These are phyloP conservation scores for Prinia subflava DNA, from an alignment of 2,113 vertebrate species.

Conservation along the genomic window DNA sequence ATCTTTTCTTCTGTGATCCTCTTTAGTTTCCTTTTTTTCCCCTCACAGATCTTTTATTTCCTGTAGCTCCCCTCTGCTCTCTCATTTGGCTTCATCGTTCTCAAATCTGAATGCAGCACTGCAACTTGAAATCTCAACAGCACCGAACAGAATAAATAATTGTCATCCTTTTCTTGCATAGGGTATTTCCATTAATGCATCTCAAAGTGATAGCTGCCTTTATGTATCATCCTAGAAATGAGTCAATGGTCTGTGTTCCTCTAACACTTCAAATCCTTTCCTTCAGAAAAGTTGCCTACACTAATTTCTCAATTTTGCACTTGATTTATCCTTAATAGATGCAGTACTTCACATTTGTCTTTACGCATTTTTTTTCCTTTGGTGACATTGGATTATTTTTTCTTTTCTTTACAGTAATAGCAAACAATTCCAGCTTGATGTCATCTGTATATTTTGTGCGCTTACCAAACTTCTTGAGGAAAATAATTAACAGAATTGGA, in stretches of 20 bases:
- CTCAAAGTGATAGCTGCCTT: not conserved
- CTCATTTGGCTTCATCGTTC: slow-evolving; percentile 7
- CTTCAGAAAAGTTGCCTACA: not conserved
- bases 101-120: not conserved
- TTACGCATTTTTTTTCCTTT: not conserved
- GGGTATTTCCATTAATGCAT: not conserved
- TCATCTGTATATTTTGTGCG: not conserved
- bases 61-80: not conserved
- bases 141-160: slow-evolving; percentile 12
- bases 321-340: not conserved
- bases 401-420: not conserved
- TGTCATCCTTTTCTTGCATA: not conserved
- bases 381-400: not conserved
- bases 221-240: not conserved
- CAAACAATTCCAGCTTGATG: not conserved
- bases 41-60: not conserved
- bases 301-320: not conserved
- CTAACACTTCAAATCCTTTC: not conserved
- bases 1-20: not conserved
- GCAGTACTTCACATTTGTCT: not conserved
- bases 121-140: not conserved
- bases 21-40: not conserved
- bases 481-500: not conserved
- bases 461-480: not conserved
- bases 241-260: not conserved